Evolutionary conservation across 2,888 invertebrate genomes (phyloP).

Genomic region (Malthinus flaveolus): DNA sequence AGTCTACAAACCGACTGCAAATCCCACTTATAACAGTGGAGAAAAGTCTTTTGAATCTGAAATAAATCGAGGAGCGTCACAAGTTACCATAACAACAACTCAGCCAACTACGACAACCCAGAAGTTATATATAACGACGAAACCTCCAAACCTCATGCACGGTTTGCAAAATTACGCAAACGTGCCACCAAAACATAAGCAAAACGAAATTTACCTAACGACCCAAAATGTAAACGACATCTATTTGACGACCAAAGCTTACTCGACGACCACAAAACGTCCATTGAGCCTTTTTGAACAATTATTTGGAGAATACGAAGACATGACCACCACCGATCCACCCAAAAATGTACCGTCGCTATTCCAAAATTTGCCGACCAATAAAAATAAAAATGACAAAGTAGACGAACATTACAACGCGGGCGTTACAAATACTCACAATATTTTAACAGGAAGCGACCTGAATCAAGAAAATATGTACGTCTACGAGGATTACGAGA

Average conservation of each 20-base stretch:
- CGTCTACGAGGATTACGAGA: conserved; percentile 45
- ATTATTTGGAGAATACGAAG: conserved; percentile 53
- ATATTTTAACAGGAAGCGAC: conserved; percentile 40
- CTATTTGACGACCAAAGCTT: conserved; percentile 30
- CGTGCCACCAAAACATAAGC: conserved; percentile 13
- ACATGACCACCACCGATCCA: conserved; percentile 38
- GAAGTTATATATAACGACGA: conserved; percentile 36
- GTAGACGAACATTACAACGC: not conserved
- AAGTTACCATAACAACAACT: conserved; percentile 17
- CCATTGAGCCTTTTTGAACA: conserved; percentile 53
- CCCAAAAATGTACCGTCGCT: conserved; percentile 29
- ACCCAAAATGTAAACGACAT: conserved; percentile 37
- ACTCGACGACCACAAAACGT: conserved; percentile 49
- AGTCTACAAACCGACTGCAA: conserved; percentile 48
- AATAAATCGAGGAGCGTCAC: too few species aligned
- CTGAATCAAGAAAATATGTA: conserved; percentile 43
- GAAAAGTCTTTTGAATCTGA: too few species aligned
- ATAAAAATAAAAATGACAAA: conserved; percentile 29
- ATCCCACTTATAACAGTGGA: conserved; percentile 48
- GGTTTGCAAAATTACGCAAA: conserved; percentile 46
- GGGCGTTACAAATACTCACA: conserved; percentile 27
- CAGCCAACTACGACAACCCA: conserved; percentile 37
- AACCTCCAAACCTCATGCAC: conserved; percentile 45
- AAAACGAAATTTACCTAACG: conserved; percentile 41
- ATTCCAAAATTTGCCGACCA: conserved; percentile 38